phyloP scores from a whole-genome alignment of 2,888 invertebrate species.

The Taphrorychus bicolor region DNA sequence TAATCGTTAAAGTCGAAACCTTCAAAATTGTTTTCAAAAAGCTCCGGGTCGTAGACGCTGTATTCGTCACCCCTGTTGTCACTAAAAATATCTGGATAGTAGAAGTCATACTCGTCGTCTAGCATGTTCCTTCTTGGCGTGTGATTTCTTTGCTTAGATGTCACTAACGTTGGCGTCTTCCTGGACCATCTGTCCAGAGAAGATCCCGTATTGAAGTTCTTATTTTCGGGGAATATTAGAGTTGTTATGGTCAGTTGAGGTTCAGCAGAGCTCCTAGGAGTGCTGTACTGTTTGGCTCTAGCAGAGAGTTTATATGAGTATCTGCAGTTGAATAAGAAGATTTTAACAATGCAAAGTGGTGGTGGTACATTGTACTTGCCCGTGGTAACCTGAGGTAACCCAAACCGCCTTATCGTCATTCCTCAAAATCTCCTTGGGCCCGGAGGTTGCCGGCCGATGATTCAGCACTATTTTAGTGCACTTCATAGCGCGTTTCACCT shows the following conservation, averaged over 20 bases:
- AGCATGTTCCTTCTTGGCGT: slow-evolving; percentile 13
- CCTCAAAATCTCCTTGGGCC: slow-evolving; percentile 23
- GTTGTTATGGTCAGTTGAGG: slow-evolving; percentile 48
- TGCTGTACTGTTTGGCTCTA: slow-evolving; percentile 11
- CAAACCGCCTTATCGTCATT: slow-evolving; percentile 32
- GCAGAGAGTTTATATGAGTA: slow-evolving; percentile 40
- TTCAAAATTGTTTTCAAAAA: background rate
- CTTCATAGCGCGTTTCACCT: slow-evolving; percentile 46
- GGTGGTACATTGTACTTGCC: slow-evolving; percentile 30
- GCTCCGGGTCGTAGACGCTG: background rate
- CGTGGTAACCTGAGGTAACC: slow-evolving; percentile 39
- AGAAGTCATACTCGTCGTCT: slow-evolving; percentile 29
- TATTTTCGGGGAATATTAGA: slow-evolving; percentile 50
- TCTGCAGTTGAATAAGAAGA: slow-evolving; percentile 20
- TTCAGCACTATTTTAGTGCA: slow-evolving; percentile 51
- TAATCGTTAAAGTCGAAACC: background rate
- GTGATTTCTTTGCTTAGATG: slow-evolving; percentile 31
- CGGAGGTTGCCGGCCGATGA: slow-evolving; percentile 43
- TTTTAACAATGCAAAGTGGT: background rate
- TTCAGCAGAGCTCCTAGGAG: slow-evolving; percentile 12
- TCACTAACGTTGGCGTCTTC: slow-evolving; percentile 53
- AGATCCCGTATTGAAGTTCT: slow-evolving; percentile 51
- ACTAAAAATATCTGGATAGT: slow-evolving; percentile 11
- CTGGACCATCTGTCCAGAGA: slow-evolving; percentile 55
- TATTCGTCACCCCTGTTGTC: slow-evolving; percentile 35